Base-by-base conservation (phyloP, 1,140 invertebrate species). In the Halesus radiatus region DNA sequence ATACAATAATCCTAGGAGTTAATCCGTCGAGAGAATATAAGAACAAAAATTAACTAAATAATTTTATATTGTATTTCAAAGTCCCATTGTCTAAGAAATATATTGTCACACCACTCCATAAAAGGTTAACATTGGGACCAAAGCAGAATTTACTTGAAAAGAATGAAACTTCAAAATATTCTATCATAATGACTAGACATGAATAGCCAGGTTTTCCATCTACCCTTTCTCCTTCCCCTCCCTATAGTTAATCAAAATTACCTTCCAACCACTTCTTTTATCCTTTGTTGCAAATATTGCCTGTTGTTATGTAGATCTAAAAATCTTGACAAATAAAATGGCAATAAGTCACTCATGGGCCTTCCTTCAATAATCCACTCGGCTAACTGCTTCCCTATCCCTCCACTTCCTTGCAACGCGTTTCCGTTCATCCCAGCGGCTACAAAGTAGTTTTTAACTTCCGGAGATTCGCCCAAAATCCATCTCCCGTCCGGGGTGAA, bases 381-480 rank as follows among this genome's bases (percentile, higher is more conserved):
- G 1, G 95, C 93, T 15, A 96, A 87, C 50, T 93, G 89, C 87
- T 93, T 92, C 1, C 95, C 96, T 75, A 96, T 92, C 1, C 95
- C 96, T 73, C 95, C 95, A 76, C 91, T 92, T 29, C 91, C 91
- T 90, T 92, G 92, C 26, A 93, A 84, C n/a, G 91, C 89, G 85
- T 92, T 93, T 68, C 91, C 92, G 86, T 92, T 93, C 91, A 92
- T 93, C 75, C 91, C 92, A 84, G 94, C 94, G 53, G 94, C 94
- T n/a, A 96, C 93, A 88, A 93, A 96, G 87, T 96, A 97, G 84
- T 96, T 96, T 58, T 91, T 90, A 15, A 92, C 91, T 91, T 95
- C 94, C 10, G 94, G 91, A 62, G 92, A 91, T 87, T 95, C 93
- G 26, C 95, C 95, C 20, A 96, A 85, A 83, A 93, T 91, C 92